Conservation (phyloP, 2,888 invertebrate species). For the Slavum lentiscoides region DNA sequence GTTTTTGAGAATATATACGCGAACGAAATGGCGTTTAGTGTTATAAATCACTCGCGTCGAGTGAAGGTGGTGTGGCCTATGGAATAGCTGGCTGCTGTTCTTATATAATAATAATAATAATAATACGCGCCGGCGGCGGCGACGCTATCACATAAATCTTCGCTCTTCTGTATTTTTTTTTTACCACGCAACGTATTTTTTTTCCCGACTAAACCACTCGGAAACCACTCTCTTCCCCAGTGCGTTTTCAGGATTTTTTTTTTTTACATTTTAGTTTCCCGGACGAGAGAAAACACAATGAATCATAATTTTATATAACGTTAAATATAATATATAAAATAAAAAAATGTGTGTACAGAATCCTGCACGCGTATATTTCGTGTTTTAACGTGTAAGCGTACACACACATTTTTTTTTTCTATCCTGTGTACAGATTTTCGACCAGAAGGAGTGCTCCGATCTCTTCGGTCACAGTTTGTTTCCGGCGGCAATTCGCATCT, state of each 20-base stretch:
- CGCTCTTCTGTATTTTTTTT: not conserved
- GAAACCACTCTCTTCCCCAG: constrained; percentile 47
- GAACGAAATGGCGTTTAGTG: constrained; percentile 48
- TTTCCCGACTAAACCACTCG: constrained; percentile 51
- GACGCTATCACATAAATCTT: constrained; percentile 48
- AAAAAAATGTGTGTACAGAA: no score
- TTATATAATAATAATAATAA: not conserved
- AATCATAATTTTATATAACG: constrained; percentile 37
- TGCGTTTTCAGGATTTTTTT: constrained; percentile 19
- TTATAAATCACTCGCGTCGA: constrained; percentile 52
- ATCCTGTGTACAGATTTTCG: no score
- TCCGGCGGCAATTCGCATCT: no score
- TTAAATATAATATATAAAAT: not conserved
- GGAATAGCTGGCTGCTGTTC: not conserved
- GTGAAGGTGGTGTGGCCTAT: constrained; percentile 28
- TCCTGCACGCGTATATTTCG: no score
- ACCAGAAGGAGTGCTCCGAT: no score
- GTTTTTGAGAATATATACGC: constrained; percentile 25
- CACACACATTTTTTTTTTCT: no score
- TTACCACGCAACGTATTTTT: constrained; percentile 35
- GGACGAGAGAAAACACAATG: constrained; percentile 21
- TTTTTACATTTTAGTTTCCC: not conserved
- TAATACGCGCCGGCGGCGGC: no score
- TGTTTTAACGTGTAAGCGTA: no score
- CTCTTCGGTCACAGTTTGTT: no score